Conservation (phyloP, 2,113 vertebrate species). For the Apaloderma vittatum region DNA sequence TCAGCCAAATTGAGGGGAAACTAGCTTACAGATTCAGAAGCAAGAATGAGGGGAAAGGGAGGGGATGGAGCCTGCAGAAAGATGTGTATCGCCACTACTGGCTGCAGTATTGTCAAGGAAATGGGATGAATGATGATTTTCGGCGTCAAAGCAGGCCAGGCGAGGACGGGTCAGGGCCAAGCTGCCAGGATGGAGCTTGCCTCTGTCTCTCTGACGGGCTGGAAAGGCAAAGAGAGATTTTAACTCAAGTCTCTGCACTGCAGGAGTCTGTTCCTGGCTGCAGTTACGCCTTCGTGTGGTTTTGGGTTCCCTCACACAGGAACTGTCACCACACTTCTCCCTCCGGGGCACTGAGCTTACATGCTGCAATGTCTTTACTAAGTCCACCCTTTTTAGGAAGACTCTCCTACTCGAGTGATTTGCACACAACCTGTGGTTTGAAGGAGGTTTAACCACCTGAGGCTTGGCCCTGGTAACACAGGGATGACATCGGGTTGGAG, state of each 20-base stretch:
- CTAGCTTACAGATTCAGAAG: background rate
- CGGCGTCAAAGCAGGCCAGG: background rate
- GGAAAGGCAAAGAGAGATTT: background rate
- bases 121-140: background rate
- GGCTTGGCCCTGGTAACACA: background rate
- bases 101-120: background rate
- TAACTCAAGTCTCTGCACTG: background rate
- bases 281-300: background rate
- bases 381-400: conserved; percentile 33
- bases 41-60: background rate
- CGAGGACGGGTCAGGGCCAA: background rate
- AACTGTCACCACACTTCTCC: background rate
- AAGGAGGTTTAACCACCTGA: conserved; percentile 10
- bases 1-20: conserved; percentile 4
- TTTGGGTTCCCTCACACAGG: conserved; percentile 7
- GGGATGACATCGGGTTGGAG: background rate
- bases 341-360: background rate
- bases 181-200: background rate
- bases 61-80: conserved; percentile 6
- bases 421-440: conserved; percentile 13
- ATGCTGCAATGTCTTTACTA: background rate
- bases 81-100: background rate
- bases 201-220: background rate
- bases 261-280: background rate
- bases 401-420: background rate